A percentile compares a stretch with the other conserved stretches of the same genome.
phyloP scores from a whole-genome alignment of 2,888 invertebrate species.

The Panorpa germanica region DNA sequence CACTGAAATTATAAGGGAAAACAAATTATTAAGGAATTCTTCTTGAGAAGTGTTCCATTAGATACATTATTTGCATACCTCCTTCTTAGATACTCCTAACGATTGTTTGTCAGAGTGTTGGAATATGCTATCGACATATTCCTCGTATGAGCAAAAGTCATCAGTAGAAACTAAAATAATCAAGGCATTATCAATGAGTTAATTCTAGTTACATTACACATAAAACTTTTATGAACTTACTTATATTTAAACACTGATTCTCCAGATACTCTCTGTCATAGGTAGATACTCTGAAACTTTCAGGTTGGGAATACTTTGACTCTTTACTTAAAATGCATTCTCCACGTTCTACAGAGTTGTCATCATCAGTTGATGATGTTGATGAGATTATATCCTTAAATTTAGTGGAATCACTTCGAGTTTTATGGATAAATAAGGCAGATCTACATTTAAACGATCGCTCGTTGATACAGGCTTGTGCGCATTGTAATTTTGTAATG shows the following conservation, averaged over 20 bases:
- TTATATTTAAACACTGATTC: conserved; percentile 54
- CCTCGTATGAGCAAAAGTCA: conserved; percentile 57
- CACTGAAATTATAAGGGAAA: conserved; percentile 22
- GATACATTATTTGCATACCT: conserved; percentile 16
- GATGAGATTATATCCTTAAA: conserved; percentile 6
- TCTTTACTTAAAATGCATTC: conserved; percentile 51
- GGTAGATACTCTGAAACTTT: conserved; percentile 55
- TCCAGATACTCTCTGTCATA: conserved; percentile 67
- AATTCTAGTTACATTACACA: neutral
- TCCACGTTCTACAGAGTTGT: conserved; percentile 24
- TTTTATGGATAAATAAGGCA: conserved; percentile 25
- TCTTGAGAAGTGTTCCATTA: too few relatives aligned
- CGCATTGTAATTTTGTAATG: conserved; percentile 46
- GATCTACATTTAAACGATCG: conserved; percentile 31
- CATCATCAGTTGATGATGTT: conserved; percentile 14
- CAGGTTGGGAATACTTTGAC: conserved; percentile 56
- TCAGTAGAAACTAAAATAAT: conserved; percentile 16
- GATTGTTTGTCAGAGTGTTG: conserved; percentile 30
- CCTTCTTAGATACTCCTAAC: conserved; percentile 22
- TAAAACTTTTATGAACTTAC: conserved; percentile 23
- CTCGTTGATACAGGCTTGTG: conserved; percentile 36
- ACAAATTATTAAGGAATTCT: neutral
- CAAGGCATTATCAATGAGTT: neutral
- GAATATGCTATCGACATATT: conserved; percentile 48
- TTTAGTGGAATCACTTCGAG: conserved; percentile 13